Conservation (phyloP, 1,140 invertebrate species). For the Linepithema humile region DNA sequence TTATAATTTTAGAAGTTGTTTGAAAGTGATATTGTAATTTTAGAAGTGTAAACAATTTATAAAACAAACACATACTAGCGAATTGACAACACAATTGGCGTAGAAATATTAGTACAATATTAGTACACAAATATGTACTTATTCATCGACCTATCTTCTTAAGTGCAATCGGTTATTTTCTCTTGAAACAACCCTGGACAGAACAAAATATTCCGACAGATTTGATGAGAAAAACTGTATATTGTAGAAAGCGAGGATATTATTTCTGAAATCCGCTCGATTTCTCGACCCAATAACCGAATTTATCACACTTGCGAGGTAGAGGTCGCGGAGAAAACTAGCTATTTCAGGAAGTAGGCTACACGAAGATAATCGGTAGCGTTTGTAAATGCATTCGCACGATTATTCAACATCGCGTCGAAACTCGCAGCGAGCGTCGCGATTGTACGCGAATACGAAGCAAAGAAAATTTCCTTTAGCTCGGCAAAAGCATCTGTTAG, state of each 20-base stretch:
- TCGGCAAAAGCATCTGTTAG: neutral
- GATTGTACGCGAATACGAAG: neutral
- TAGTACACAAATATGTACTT: neutral
- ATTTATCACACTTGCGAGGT: constrained; percentile 21
- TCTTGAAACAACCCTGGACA: neutral
- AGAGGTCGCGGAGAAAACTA: constrained; percentile 39
- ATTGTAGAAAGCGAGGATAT: constrained; percentile 1
- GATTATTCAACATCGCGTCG: neutral
- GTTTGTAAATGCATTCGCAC: constrained; percentile 23
- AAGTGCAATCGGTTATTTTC: constrained; percentile 10
- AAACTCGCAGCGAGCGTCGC: neutral
- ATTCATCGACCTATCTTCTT: constrained; percentile 16
- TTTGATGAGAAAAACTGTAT: neutral
- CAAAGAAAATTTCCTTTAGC: neutral
- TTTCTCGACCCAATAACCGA: constrained; percentile 51
- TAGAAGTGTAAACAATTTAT: no score
- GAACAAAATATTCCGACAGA: neutral
- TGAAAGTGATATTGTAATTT: neutral
- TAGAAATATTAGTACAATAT: neutral
- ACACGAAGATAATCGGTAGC: constrained; percentile 36
- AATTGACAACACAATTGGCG: neutral
- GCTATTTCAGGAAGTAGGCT: constrained; percentile 53
- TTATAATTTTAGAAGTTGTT: neutral
- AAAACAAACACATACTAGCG: neutral
- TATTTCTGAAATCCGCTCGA: constrained; percentile 46